Base-by-base conservation (phyloP, 1,140 invertebrate species). In the Hyphantria cunea region DNA sequence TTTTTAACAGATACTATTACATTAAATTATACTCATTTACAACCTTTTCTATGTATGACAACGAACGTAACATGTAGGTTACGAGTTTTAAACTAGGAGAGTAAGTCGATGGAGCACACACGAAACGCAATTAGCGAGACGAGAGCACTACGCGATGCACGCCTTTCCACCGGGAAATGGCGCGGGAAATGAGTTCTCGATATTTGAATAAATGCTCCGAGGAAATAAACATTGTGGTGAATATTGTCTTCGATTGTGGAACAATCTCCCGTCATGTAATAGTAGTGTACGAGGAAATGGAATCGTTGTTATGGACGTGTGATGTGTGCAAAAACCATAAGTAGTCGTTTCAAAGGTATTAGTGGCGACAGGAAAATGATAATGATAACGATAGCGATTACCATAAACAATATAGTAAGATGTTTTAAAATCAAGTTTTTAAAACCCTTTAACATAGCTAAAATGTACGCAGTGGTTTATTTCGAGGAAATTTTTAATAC, bases 141-240 rank as follows among this genome's bases (percentile, higher is more conserved):
- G 54, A 49, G 59, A 41, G 37, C 44, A 54, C 44, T 56, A 12
- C 15, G 37, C 50, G 52, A 52, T 53, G 12, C 42, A 69, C 55
- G 47, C 61, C 63, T 42, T 55, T 66, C 67, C 66, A 67, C 53
- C 54, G 58, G 80, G 85, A 89, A 86, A 88, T 87, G 68, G 77
- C 71, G 65, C 69, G 73, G 84, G 87, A 87, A 86, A 90, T 90
- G 77, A 81, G 74, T 82, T 82, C 86, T 82, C 81, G 65, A 84
- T 84, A 88, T 85, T 83, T 81, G 85, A 86, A 88, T 79, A 86
- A 88, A 84, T 78, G 80, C 44, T 60, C 37, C 68, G 66, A 76
- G 87, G 85, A 88, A 88, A 82, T 84, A 87, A 89, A 89, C 85
- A 89, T n/a, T 66, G 64, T 69, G 66, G 78, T 82, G 84, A 84